These are phyloP conservation scores for Rhinatrema bivittatum DNA, from an alignment of 2,797 vertebrate species.

Conservation along the genomic window DNA sequence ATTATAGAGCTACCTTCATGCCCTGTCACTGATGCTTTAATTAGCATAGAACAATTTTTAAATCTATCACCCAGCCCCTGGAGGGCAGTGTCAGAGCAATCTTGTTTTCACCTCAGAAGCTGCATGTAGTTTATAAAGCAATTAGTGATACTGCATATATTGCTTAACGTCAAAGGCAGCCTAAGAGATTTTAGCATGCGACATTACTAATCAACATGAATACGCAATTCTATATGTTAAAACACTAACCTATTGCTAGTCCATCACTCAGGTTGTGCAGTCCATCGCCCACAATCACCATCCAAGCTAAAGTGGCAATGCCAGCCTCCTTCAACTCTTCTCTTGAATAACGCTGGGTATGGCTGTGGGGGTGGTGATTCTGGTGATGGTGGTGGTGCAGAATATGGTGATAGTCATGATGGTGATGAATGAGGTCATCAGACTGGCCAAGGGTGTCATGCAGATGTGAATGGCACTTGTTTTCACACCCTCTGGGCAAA, in stretches of 20 bases:
- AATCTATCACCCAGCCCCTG: no score
- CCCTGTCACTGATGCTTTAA: no score
- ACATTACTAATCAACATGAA: no score
- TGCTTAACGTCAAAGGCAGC: no score
- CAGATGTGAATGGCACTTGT: conserved; percentile 96
- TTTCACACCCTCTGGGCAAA: conserved; percentile 82
- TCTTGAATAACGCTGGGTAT: conserved; percentile 80
- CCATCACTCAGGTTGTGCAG: conserved; percentile 95
- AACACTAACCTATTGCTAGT: conserved; percentile 75
- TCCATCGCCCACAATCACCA: conserved; percentile 97
- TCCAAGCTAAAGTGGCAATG: conserved; percentile 90
- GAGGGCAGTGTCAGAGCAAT: no score
- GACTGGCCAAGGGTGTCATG: conserved; percentile 91
- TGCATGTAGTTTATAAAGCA: no score
- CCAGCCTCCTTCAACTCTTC: conserved; percentile 87
- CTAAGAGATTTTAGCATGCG: no score
- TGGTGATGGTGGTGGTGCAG: conserved; percentile 97
- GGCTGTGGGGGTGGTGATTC: conserved; percentile 92
- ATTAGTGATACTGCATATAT: no score
- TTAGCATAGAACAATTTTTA: no score
- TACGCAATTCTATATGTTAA: no score
- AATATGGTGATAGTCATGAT: conserved; percentile 97
- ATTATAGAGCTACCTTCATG: no score
- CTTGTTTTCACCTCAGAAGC: no score
- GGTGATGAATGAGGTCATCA: conserved; percentile 85